Conservation (phyloP, 1,140 invertebrate species). For the Anastrepha obliqua region DNA sequence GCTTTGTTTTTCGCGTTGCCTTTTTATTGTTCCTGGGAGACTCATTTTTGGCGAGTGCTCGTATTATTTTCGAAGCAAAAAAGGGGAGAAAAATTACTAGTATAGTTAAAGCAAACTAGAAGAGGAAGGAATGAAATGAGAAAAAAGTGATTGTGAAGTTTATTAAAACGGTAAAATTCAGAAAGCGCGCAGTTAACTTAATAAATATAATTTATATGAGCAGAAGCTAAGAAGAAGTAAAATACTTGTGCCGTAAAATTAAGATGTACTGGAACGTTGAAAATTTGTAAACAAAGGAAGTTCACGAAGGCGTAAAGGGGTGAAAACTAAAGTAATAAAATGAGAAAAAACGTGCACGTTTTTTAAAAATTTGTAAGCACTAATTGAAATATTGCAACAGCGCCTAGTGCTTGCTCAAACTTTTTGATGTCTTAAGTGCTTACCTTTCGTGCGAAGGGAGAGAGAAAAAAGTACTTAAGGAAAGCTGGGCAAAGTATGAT, state of each 20-base stretch:
- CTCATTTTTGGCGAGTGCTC: not conserved
- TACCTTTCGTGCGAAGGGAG: not conserved
- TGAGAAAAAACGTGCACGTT: too few relatives aligned
- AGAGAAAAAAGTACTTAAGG: not conserved
- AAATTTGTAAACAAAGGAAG: not conserved
- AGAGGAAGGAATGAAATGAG: not conserved
- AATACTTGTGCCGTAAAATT: not conserved
- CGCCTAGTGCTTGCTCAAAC: not conserved
- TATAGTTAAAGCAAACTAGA: not conserved
- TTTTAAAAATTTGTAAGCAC: not conserved
- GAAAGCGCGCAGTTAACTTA: not conserved
- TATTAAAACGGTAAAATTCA: conserved; percentile 20
- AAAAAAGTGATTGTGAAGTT: conserved; percentile 6
- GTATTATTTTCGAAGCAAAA: not conserved
- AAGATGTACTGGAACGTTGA: not conserved
- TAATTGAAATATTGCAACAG: not conserved
- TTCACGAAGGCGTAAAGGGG: not conserved
- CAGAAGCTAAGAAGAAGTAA: not conserved
- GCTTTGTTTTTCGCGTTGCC: not conserved
- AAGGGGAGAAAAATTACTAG: not conserved
- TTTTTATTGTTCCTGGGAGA: not conserved
- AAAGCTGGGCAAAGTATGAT: not conserved
- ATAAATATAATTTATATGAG: conserved; percentile 17
- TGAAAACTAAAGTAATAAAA: not conserved
- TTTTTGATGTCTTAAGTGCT: not conserved